These are phyloP conservation scores for Acrobasis consociella DNA, from an alignment of 2,888 invertebrate genomes.

Conservation along the genomic window DNA sequence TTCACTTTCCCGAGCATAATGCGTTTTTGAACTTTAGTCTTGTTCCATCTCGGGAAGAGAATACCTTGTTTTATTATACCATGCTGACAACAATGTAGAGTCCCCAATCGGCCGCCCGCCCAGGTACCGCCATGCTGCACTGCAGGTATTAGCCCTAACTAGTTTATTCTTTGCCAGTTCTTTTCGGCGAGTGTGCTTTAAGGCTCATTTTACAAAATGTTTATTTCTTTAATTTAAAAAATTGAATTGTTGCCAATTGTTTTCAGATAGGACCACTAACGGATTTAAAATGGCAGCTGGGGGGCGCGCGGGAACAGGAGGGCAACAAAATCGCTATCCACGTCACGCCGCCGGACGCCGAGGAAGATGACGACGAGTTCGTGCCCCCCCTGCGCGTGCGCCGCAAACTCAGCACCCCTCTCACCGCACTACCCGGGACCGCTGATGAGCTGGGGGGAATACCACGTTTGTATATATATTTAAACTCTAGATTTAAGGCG, in stretches of 20 bases:
- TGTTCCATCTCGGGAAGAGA: no score
- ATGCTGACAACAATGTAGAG: no score
- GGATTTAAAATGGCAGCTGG: slow-evolving; percentile 62
- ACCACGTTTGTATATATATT: slow-evolving; percentile 41
- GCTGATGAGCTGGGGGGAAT: slow-evolving; percentile 51
- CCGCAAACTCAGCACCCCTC: slow-evolving; percentile 72
- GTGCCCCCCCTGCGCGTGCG: slow-evolving; percentile 62
- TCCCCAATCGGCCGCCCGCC: no score
- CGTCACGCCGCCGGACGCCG: slow-evolving; percentile 75
- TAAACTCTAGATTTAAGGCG: no score
- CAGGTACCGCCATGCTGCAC: no score
- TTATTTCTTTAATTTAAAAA: not conserved
- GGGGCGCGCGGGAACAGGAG: slow-evolving; percentile 48
- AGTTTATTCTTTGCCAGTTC: no score
- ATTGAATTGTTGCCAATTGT: slow-evolving; percentile 17
- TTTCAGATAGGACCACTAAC: slow-evolving; percentile 72
- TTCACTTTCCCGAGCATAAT: no score
- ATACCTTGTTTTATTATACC: no score
- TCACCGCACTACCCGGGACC: slow-evolving; percentile 57
- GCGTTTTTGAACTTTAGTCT: no score
- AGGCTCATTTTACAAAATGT: not conserved
- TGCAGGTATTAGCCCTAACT: no score
- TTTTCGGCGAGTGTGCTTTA: no score
- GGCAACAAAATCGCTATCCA: slow-evolving; percentile 71
- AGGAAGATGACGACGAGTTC: slow-evolving; percentile 70